Conservation (phyloP, 2,888 invertebrate genomes). For the Chrysomela aeneicollis region DNA sequence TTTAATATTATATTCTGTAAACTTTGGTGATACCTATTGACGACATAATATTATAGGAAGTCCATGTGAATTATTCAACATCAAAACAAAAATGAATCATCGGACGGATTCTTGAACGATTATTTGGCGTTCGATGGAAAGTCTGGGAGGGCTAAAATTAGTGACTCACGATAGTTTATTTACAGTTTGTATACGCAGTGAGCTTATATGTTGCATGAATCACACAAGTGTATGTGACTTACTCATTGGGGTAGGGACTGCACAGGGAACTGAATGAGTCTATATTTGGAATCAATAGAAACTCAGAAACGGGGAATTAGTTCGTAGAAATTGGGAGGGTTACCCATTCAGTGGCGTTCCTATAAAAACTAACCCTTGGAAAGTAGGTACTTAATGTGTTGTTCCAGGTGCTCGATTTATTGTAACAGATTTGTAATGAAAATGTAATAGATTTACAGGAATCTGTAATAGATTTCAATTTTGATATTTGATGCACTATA, state of each 20-base stretch:
- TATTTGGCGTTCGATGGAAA: constrained; percentile 20
- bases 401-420: too few relatives aligned
- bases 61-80: constrained; percentile 16
- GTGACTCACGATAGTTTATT: constrained; percentile 11
- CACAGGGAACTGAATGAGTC: neutral
- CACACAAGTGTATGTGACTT: neutral
- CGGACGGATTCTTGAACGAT: constrained; percentile 19
- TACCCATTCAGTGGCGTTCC: too few relatives aligned
- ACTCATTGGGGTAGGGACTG: constrained; percentile 20
- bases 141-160: constrained; percentile 17
- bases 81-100: constrained; percentile 29
- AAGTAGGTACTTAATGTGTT: too few relatives aligned
- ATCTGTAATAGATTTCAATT: too few relatives aligned
- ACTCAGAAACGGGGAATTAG: too few relatives aligned
- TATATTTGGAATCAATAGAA: neutral
- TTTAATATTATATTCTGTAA: too few relatives aligned
- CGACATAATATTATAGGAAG: neutral
- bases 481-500: too few relatives aligned
- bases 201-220: neutral
- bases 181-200: neutral
- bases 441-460: too few relatives aligned
- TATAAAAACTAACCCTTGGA: too few relatives aligned
- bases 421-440: too few relatives aligned
- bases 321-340: too few relatives aligned
- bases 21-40: too few relatives aligned